These are phyloP conservation scores for Neomicropteryx cornuta DNA, from an alignment of 1,140 invertebrate species.

Conservation along the genomic window DNA sequence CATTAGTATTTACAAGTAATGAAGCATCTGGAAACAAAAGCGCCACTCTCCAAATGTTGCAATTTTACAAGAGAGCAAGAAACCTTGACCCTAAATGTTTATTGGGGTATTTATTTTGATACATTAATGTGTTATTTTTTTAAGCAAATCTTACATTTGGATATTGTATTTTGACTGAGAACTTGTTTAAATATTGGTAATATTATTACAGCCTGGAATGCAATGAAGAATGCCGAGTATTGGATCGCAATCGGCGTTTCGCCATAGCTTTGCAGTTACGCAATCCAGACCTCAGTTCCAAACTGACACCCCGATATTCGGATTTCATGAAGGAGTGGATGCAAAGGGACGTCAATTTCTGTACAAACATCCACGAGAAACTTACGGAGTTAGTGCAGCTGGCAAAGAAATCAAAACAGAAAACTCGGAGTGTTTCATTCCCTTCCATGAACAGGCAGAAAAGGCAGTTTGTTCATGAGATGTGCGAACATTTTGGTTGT, in stretches of 20 bases:
- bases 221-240: slow-evolving; percentile 78
- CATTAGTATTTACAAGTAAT: no score
- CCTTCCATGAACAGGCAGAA: slow-evolving; percentile 88
- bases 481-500: slow-evolving; percentile 90
- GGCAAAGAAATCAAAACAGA: slow-evolving; percentile 79
- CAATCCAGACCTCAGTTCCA: slow-evolving; percentile 75
- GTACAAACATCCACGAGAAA: slow-evolving; percentile 73
- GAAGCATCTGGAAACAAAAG: no score
- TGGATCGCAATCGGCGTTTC: slow-evolving; percentile 77
- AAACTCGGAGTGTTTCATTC: slow-evolving; percentile 80
- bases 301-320: slow-evolving; percentile 71
- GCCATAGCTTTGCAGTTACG: slow-evolving; percentile 83
- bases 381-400: slow-evolving; percentile 77
- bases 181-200: no score
- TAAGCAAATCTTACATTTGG: no score
- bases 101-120: no score
- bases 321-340: slow-evolving; percentile 80
- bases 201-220: slow-evolving; percentile 64
- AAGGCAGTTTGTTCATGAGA: slow-evolving; percentile 82
- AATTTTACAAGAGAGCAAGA: no score
- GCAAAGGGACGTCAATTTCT: slow-evolving; percentile 71
- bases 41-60: no score
- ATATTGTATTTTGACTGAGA: no score
- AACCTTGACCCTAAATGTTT: no score
- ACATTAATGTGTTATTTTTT: no score